A percentile compares a stretch with the other conserved stretches of the same genome.
phyloP scores from a whole-genome alignment of 2,888 invertebrate genomes.

The Amblyteles armatorius region DNA sequence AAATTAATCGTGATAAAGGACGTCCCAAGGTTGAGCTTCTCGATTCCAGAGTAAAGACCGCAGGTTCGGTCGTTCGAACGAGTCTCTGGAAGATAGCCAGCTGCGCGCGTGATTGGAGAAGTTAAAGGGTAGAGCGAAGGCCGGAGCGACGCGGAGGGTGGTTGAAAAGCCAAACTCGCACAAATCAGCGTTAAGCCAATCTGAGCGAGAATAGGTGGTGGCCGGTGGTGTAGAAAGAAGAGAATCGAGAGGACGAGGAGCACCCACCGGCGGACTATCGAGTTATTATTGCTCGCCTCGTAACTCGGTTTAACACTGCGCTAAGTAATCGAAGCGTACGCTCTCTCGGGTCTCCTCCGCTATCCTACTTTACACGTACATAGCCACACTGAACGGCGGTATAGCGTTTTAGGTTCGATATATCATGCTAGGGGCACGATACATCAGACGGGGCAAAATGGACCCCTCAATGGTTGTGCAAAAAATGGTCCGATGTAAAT shows the following conservation, averaged over 20 bases:
- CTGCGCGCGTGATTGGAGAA: constrained; percentile 1
- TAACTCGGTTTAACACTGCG: constrained; percentile 41
- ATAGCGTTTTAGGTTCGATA: constrained; percentile 8
- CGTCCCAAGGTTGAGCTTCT: background rate
- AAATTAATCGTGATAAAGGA: constrained; percentile 6
- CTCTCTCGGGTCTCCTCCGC: constrained; percentile 28
- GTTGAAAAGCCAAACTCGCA: constrained; percentile 38
- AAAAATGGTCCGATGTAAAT: background rate
- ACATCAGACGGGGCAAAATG: constrained; percentile 2
- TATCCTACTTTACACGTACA: background rate
- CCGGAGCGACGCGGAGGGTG: background rate
- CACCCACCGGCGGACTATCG: constrained; percentile 50
- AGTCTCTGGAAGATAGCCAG: constrained; percentile 35
- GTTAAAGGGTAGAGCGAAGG: constrained; percentile 6
- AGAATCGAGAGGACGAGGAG: constrained; percentile 9
- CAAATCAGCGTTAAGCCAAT: constrained; percentile 61
- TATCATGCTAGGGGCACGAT: constrained; percentile 36
- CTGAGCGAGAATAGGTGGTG: constrained; percentile 43
- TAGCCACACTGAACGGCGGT: background rate
- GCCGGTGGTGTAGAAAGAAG: background rate
- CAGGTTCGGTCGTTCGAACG: constrained; percentile 10
- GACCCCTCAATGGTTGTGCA: constrained; percentile 20
- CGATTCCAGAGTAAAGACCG: constrained; percentile 6
- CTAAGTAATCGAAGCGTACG: constrained; percentile 58
- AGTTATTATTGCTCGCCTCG: constrained; percentile 54